These are phyloP conservation scores for Pristionchus entomophagus DNA, from an alignment of 2,888 invertebrate genomes.

Conservation along the genomic window DNA sequence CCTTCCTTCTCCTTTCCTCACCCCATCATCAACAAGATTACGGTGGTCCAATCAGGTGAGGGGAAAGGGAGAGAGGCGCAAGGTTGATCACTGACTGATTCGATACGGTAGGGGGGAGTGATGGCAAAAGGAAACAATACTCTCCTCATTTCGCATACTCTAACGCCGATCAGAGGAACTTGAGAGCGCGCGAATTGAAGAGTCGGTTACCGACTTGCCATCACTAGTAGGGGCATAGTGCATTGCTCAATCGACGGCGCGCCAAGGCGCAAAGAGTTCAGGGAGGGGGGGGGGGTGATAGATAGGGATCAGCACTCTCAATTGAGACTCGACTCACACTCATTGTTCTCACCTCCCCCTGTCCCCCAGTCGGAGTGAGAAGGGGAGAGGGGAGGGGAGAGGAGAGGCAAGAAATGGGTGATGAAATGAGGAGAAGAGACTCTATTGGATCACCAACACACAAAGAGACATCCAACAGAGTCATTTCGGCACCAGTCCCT, in stretches of 20 bases:
- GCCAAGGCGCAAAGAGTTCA: too few species aligned
- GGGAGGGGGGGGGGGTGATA: background rate
- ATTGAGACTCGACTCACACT: too few species aligned
- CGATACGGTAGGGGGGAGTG: background rate
- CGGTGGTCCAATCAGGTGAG: background rate
- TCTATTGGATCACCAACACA: background rate
- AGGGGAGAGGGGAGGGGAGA: background rate
- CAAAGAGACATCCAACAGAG: conserved; percentile 8
- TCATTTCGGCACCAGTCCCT: background rate
- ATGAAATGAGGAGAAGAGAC: background rate
- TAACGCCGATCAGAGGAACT: too few species aligned
- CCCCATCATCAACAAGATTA: conserved; percentile 2
- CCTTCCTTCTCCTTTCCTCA: background rate
- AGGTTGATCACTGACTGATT: background rate
- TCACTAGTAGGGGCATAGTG: too few species aligned
- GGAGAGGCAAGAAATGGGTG: background rate
- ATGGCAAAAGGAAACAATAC: too few species aligned
- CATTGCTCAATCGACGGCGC: too few species aligned
- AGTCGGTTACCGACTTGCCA: too few species aligned
- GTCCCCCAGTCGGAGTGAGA: background rate
- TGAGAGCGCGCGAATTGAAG: too few species aligned
- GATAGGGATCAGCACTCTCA: too few species aligned
- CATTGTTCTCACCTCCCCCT: conserved; percentile 1
- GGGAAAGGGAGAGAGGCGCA: background rate
- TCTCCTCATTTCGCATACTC: too few species aligned